Evolutionary conservation across 2,113 vertebrate genomes (phyloP).

Genomic region (Anseranas semipalmata): DNA sequence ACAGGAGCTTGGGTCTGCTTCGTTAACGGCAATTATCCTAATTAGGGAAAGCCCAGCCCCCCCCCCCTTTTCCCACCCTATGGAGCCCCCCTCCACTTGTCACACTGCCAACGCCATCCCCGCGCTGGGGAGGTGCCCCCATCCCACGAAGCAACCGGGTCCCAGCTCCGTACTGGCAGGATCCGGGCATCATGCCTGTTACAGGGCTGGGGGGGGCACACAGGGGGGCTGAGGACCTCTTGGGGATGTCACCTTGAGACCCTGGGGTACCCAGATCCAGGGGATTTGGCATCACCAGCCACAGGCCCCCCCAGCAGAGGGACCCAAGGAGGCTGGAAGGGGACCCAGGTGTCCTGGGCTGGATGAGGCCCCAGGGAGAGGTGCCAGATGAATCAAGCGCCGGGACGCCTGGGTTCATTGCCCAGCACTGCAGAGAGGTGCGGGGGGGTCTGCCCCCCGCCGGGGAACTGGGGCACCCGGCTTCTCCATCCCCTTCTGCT

Average conservation of each 20-base stretch:
- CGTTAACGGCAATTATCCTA: slow-evolving; percentile 27
- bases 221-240: background rate
- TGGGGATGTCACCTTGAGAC: background rate
- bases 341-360: slow-evolving; percentile 34
- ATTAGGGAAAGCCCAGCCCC: background rate
- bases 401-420: slow-evolving; percentile 14
- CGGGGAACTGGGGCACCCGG: background rate
- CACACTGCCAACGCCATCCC: background rate
- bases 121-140: background rate
- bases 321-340: slow-evolving; percentile 14
- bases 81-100: background rate
- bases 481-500: background rate
- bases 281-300: background rate
- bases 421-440: slow-evolving; percentile 54
- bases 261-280: background rate
- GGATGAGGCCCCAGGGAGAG: background rate
- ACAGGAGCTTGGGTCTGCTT: background rate
- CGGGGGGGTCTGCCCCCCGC: background rate
- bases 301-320: background rate
- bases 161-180: background rate
- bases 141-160: background rate
- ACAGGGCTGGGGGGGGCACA: background rate
- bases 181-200: background rate
- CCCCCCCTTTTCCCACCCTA: background rate
- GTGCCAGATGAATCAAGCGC: slow-evolving; percentile 42